Base-by-base conservation (phyloP, 2,888 invertebrate genomes). In the Andrena bucephala region DNA sequence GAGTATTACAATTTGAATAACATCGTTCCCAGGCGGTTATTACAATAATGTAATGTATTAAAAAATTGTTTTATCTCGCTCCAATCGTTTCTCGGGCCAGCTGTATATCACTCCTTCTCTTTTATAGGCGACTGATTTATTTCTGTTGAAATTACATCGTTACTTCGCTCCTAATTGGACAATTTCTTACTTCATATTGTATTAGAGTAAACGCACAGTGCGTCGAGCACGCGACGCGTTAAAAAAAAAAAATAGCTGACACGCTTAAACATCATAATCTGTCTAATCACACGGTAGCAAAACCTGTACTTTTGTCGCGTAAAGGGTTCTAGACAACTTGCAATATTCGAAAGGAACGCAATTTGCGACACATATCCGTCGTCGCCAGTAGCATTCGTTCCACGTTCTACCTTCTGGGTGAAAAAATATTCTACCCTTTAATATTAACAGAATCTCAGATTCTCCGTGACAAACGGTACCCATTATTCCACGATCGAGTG, bases 241-340 rank as follows among this genome's bases (percentile, higher is more conserved):
- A 27, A 63, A 36, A 63, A 69, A 63, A 69, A 65, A 63, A 72
- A 42, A 33, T 57, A 10, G 27, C 59, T 52, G 66, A 66, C 74
- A 73, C 57, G 48, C 52, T 65, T 52, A 54, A 69, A 73, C 69
- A 66, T 74, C 66, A 36, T 70, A 74, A 74, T 67, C 16, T 48
- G 24, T 65, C 48, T 70, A 74, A 80, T 80, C 33, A 66, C 33
- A 70, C 66, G 59, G 48, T 52, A 7, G 5, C 6, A 16, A 10
- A 48, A 31, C 5, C 16, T 20, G 52, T 52, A 52, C 10, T 20
- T 29, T 27, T 42, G 4, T 6, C 31, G 33, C 1, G 36, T 1
- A 54, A 74, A 82, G 67, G 63, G 54, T 33, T 0, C 5, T 5
- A 10, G 24, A n/a, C 5, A 42, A 1, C 10, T 8, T 27, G 42